Percentiles rank a stretch among this genome's conserved stretches.
Evolutionary conservation across 2,888 invertebrate species (phyloP).

Genomic region (Dione juno): DNA sequence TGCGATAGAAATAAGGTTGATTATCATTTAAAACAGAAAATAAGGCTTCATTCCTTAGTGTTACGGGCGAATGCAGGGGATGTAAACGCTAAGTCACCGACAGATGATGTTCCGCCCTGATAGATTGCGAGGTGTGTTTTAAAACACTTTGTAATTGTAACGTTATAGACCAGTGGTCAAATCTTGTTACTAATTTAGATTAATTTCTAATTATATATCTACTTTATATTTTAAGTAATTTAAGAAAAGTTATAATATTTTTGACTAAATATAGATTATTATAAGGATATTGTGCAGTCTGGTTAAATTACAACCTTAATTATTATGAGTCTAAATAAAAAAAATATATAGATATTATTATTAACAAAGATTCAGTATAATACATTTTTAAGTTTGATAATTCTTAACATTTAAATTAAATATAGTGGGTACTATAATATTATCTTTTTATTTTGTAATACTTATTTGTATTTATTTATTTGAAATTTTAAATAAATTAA

Average conservation of each 20-base stretch:
- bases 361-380: too few species aligned
- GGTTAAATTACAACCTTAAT: background rate
- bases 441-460: too few species aligned
- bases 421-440: too few species aligned
- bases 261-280: too few species aligned
- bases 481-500: background rate
- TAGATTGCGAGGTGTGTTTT: slow-evolving; percentile 55
- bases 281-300: too few species aligned
- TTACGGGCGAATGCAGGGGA: slow-evolving; percentile 70
- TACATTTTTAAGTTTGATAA: too few species aligned
- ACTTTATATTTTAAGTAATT: background rate
- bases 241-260: too few species aligned
- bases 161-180: slow-evolving; percentile 26
- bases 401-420: too few species aligned
- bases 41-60: slow-evolving; percentile 57
- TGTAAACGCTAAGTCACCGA: slow-evolving; percentile 70
- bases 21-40: slow-evolving; percentile 39
- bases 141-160: slow-evolving; percentile 36
- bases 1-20: slow-evolving; percentile 37
- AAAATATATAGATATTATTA: too few species aligned
- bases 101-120: slow-evolving; percentile 75
- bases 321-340: too few species aligned
- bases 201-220: slow-evolving; percentile 2
- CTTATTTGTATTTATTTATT: too few species aligned
- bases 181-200: background rate